Base-by-base conservation (phyloP, 2,888 invertebrate species). In the Gandaritis pyraliata region DNA sequence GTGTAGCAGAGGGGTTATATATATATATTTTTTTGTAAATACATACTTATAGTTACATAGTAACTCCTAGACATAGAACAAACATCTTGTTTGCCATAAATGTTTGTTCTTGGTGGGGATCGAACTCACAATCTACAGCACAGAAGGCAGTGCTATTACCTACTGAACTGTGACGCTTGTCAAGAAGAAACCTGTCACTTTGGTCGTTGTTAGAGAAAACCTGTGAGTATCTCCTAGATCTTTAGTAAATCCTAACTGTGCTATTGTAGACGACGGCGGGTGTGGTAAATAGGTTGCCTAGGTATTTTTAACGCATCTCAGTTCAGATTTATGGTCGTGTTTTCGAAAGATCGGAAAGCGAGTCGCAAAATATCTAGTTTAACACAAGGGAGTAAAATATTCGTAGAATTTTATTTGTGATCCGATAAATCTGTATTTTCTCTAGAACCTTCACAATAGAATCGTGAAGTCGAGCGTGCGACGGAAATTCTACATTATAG, bases 291-390 rank as follows among this genome's bases (percentile, higher is more conserved):
- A 38, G 18, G 23, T 45, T 43, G 30, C 43, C 52, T 33, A 55
- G 58, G 57, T 60, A 52, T 62, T 66, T 66, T 63, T 60, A 53
- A 55, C 51, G 53, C 52, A 61, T 53, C 66, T 63, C 48, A n/a
- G 48, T 46, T 39, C 41, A 61, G 64, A 68, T 68, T 70, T 64
- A 68, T 63, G 23, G 56, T n/a, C 36, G 23, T 66, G 66, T 66
- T 70, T 64, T 68, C 53, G 53, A 66, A 55, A 53, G 60, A 57
- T 53, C 53, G 60, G 62, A 64, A 62, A 65, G 59, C 52, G 49
- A 52, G 60, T 47, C 64, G 64, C 58, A 58, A 68, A 33, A 65
- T 64, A 62, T 60, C 58, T 45, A 29, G 36, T 58, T 58, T 51
- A 47, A 50, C 52, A 43, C 49, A 53, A 16, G 47, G 47, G 59